Conservation (phyloP, 2,113 vertebrate genomes). For the Bolborhynchus lineola region DNA sequence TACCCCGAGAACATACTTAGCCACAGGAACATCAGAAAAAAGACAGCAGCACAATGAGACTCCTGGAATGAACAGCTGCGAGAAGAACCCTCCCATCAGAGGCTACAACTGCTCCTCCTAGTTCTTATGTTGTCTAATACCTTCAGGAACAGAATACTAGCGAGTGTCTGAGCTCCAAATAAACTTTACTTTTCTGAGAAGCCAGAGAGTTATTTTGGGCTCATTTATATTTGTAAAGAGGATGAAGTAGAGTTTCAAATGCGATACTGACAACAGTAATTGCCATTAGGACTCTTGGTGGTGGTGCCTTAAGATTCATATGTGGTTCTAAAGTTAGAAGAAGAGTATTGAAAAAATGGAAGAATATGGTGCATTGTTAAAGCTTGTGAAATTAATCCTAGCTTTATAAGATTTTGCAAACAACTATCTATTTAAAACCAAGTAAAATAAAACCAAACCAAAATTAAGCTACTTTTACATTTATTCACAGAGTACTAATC, state of each 20-base stretch:
- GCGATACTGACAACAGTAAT: background rate
- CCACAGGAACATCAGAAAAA: background rate
- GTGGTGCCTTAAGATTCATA: background rate
- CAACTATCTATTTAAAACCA: background rate
- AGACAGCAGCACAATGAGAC: slow-evolving; percentile 24
- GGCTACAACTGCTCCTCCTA: slow-evolving; percentile 25
- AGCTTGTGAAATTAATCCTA: background rate
- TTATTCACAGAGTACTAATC: background rate
- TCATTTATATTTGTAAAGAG: background rate
- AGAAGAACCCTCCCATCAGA: background rate
- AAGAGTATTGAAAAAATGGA: background rate
- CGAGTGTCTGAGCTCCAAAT: background rate
- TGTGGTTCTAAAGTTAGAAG: background rate
- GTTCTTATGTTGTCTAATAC: background rate
- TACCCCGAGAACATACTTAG: slow-evolving; percentile 44
- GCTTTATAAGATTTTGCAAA: background rate
- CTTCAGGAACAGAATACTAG: slow-evolving; percentile 5
- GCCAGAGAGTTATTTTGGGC: background rate
- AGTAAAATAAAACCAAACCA: background rate
- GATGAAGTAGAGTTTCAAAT: background rate
- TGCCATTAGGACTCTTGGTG: background rate
- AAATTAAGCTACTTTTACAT: background rate
- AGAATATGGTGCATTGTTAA: background rate
- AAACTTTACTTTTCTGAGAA: background rate
- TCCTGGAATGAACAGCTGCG: slow-evolving; percentile 69